Percentiles rank a stretch among this genome's conserved stretches.
Conservation (phyloP, 2,113 vertebrate genomes). For the Beaufortia kweichowensis region DNA sequence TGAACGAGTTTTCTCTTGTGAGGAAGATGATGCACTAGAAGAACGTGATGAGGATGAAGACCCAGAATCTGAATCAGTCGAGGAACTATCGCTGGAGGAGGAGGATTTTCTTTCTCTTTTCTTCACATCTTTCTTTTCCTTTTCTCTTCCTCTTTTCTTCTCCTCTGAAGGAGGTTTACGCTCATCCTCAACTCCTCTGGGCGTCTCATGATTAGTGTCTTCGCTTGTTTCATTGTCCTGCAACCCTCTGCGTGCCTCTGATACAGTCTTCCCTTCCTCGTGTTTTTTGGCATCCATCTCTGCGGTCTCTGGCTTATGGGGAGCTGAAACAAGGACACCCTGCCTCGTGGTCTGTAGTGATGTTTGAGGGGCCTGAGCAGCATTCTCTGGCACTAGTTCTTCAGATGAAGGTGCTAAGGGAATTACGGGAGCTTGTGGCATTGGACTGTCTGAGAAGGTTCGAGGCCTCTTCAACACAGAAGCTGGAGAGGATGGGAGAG, state of each 20-base stretch:
- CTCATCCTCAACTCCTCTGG: constrained; percentile 54
- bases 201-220: constrained; percentile 42
- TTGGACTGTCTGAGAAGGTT: constrained; percentile 68
- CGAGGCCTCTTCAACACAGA: constrained; percentile 67
- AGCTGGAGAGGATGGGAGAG: constrained; percentile 56
- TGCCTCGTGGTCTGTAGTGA: constrained; percentile 46
- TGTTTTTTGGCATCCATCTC: constrained; percentile 7
- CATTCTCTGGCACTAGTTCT: constrained; percentile 36
- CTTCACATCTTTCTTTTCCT: constrained; percentile 51
- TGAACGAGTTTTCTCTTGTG: constrained; percentile 63
- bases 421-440: constrained; percentile 43
- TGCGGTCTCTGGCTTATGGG: constrained; percentile 25
- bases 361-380: constrained; percentile 42
- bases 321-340: constrained; percentile 30
- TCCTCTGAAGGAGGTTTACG: constrained; percentile 46
- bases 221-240: constrained; percentile 26
- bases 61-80: constrained; percentile 72
- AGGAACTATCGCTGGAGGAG: constrained; percentile 69
- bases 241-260: background rate
- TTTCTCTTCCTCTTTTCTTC: constrained; percentile 20
- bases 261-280: background rate
- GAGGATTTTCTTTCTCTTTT: constrained; percentile 57
- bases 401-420: constrained; percentile 33
- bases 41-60: constrained; percentile 74
- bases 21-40: constrained; percentile 68